Evolutionary conservation across 2,113 vertebrate species (phyloP), one percentile per base, ranked within the genome.

Genomic region (Grammomys dolichurus): DNA sequence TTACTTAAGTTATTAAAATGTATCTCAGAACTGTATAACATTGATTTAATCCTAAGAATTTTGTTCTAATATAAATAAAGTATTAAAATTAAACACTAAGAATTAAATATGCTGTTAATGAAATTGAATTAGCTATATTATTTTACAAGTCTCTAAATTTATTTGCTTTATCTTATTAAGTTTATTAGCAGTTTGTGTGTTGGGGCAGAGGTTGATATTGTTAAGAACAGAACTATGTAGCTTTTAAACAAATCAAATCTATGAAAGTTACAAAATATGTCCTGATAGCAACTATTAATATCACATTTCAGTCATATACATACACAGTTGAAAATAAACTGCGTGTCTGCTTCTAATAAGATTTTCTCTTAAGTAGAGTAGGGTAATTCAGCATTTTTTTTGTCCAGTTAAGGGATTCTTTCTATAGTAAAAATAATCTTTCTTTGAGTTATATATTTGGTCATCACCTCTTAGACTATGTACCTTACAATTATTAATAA

Each of bases 41-140:
- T 46, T 97, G 58, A 94, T 94, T 97, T 97, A 97, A 93, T 96
- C 20, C 9, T 92, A 94, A 90, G 63, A 86, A 86, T 72, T 96
- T 86, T 93, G 65, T 19, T 89, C n/a, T 95, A 94, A 90, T 92
- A 93, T 90, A 97, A 92, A 89, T 91, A 73, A 94, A 95, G 26
- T 60, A 75, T 88, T 97, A 94, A 93, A 96, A 87, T 96, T 96
- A 95, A 97, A 58, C 11, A 90, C 54, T 65, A 81, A 33, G 12
- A 97, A 96, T 97, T 93, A 95, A 70, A 82, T 96, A 12, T 90
- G 20, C 60, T 91, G 77, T 46, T 93, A 91, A 90, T 82, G 82
- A 96, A 95, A 94, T 91, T 87, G 69, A 97, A 96, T 90, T 86
- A 60, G 26, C 81, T 94, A 76, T 14, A 70, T 96, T 96, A 95